Evolutionary conservation across 2,797 vertebrate species (phyloP).

Genomic region (Triplophysa yarkandensis): DNA sequence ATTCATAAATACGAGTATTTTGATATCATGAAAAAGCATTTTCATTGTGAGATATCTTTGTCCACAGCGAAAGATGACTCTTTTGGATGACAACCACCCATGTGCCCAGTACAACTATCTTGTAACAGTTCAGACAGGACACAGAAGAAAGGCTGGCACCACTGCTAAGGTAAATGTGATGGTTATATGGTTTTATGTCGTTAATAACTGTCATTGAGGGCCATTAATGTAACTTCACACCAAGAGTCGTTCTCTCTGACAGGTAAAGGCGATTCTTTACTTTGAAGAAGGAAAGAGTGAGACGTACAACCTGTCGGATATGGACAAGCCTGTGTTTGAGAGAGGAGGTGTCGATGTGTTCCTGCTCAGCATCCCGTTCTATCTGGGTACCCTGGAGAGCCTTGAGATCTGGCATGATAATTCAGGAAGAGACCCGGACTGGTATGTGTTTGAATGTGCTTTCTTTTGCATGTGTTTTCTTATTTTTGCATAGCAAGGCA

Average conservation of each 20-base stretch:
- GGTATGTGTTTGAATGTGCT: slow-evolving; percentile 36
- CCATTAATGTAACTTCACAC: neutral
- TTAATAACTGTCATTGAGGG: neutral
- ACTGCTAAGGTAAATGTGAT: slow-evolving; percentile 74
- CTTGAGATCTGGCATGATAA: slow-evolving; percentile 82
- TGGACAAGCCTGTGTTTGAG: slow-evolving; percentile 78
- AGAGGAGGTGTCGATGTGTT: slow-evolving; percentile 81
- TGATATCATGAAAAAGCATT: neutral
- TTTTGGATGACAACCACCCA: slow-evolving; percentile 81
- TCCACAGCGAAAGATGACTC: slow-evolving; percentile 79
- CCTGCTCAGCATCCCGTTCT: slow-evolving; percentile 73
- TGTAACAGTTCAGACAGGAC: slow-evolving; percentile 80
- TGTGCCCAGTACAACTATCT: slow-evolving; percentile 78
- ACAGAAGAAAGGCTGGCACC: slow-evolving; percentile 77
- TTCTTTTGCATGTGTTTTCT: slow-evolving; percentile 35
- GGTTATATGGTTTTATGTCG: neutral
- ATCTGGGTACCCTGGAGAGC: slow-evolving; percentile 76
- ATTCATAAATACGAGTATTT: too few species aligned
- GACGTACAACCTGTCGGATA: slow-evolving; percentile 73
- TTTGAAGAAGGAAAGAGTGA: slow-evolving; percentile 74
- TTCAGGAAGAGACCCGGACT: slow-evolving; percentile 71
- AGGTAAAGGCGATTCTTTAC: slow-evolving; percentile 75
- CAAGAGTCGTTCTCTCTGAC: slow-evolving; percentile 16
- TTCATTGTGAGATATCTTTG: slow-evolving; percentile 3
- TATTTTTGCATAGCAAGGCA: slow-evolving; percentile 31